phyloP scores from a whole-genome alignment of 2,888 invertebrate species.

The Calliphora vomitoria region DNA sequence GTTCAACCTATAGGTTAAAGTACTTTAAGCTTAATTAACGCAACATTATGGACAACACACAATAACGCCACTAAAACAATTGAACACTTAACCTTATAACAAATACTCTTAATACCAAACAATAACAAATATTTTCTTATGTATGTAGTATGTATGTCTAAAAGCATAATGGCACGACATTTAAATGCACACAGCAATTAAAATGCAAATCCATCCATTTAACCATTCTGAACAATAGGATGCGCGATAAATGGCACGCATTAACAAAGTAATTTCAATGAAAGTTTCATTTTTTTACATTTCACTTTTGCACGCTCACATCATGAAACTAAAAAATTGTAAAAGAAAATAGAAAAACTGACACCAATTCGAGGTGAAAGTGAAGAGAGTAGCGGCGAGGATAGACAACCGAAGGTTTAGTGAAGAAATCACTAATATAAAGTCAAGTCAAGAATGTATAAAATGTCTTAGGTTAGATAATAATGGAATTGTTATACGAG shows the following conservation, averaged over 20 bases:
- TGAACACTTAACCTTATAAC: slow-evolving; percentile 39
- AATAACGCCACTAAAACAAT: slow-evolving; percentile 23
- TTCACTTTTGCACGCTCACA: slow-evolving; percentile 49
- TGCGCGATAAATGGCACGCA: slow-evolving; percentile 65
- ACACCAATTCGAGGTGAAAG: slow-evolving; percentile 60
- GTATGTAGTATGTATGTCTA: not conserved
- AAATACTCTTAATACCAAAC: slow-evolving; percentile 9
- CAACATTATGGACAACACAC: not conserved
- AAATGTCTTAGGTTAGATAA: slow-evolving; percentile 70
- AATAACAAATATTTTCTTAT: not conserved
- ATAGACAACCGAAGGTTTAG: not conserved
- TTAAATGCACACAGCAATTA: slow-evolving; percentile 61
- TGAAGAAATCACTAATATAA: slow-evolving; percentile 8
- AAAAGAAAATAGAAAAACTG: slow-evolving; percentile 49
- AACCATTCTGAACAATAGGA: slow-evolving; percentile 26
- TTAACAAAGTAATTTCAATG: slow-evolving; percentile 53
- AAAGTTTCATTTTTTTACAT: slow-evolving; percentile 27
- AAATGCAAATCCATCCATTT: slow-evolving; percentile 60
- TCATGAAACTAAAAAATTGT: slow-evolving; percentile 26
- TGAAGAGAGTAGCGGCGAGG: not conserved
- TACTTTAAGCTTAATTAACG: not conserved
- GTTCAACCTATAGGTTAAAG: not conserved
- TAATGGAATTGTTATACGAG: slow-evolving; percentile 31
- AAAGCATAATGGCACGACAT: slow-evolving; percentile 48
- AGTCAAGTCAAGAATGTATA: slow-evolving; percentile 18